These are phyloP conservation scores for Villa cingulata DNA, from an alignment of 2,888 invertebrate species.

Conservation along the genomic window DNA sequence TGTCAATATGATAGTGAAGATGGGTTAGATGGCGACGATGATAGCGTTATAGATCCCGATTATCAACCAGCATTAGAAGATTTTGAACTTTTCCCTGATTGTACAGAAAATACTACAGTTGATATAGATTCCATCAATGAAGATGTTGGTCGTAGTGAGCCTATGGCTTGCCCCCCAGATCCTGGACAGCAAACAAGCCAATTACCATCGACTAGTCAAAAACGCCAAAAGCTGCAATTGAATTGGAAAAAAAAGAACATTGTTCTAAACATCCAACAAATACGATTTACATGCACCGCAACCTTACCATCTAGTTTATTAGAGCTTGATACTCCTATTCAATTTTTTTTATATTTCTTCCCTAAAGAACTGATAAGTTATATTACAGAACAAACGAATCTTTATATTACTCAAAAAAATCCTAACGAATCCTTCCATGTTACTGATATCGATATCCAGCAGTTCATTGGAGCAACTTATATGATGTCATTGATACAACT, in stretches of 20 bases:
- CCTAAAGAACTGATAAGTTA: constrained; percentile 3
- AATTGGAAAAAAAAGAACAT: constrained; percentile 1
- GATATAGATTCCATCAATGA: constrained; percentile 2
- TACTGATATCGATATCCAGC: constrained; percentile 9
- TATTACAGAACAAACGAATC: constrained; percentile 6
- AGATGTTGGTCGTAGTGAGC: neutral
- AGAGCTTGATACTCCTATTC: constrained; percentile 4
- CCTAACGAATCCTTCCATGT: constrained; percentile 6
- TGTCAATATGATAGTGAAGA: constrained; percentile 1
- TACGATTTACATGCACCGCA: neutral
- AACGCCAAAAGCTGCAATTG: constrained; percentile 1
- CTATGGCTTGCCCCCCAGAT: neutral
- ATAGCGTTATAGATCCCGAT: constrained; percentile 3
- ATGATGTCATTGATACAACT: constrained; percentile 11
- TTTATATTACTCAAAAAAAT: constrained; percentile 7
- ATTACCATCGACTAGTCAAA: neutral
- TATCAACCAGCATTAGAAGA: constrained; percentile 2
- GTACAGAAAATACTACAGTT: neutral
- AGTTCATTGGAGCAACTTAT: constrained; percentile 4
- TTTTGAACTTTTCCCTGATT: constrained; percentile 1
- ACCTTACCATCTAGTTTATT: constrained; percentile 4
- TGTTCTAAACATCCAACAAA: neutral
- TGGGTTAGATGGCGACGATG: constrained; percentile 3
- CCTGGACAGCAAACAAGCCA: neutral
- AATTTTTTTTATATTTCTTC: constrained; percentile 8